Conservation (phyloP, 2,888 invertebrate species). For the Steinernema hermaphroditum region DNA sequence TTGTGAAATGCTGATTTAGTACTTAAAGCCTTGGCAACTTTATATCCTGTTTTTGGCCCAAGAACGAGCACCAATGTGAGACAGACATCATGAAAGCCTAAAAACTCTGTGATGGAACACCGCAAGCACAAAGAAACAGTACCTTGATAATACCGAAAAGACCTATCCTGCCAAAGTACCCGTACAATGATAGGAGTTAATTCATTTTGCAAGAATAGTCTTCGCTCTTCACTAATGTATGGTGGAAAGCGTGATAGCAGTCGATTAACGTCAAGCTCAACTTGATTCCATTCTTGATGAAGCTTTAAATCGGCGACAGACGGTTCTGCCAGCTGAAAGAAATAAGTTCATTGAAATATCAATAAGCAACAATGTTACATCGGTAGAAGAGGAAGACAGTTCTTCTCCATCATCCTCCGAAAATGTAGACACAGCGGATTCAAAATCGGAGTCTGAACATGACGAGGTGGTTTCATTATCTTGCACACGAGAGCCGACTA, state of each 20-base stretch:
- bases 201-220: constrained; percentile 50
- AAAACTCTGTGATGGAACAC: neutral
- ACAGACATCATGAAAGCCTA: constrained; percentile 66
- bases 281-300: constrained; percentile 64
- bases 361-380: neutral
- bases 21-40: constrained; percentile 36
- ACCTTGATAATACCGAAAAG: constrained; percentile 66
- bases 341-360: constrained; percentile 30
- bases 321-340: constrained; percentile 35
- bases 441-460: constrained; percentile 54
- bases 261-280: constrained; percentile 64
- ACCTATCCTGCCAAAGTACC: constrained; percentile 54
- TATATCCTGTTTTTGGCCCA: constrained; percentile 50
- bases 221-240: constrained; percentile 58
- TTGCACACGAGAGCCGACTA: neutral
- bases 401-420: constrained; percentile 40
- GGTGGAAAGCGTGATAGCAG: constrained; percentile 65
- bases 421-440: constrained; percentile 51
- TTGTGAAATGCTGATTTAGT: constrained; percentile 39
- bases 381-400: neutral
- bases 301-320: constrained; percentile 47
- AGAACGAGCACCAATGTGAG: constrained; percentile 59
- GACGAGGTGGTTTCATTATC: constrained; percentile 27
- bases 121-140: neutral
- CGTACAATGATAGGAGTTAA: constrained; percentile 64